Conservation (phyloP, 2,113 vertebrate genomes). For the Pogona vitticeps region DNA sequence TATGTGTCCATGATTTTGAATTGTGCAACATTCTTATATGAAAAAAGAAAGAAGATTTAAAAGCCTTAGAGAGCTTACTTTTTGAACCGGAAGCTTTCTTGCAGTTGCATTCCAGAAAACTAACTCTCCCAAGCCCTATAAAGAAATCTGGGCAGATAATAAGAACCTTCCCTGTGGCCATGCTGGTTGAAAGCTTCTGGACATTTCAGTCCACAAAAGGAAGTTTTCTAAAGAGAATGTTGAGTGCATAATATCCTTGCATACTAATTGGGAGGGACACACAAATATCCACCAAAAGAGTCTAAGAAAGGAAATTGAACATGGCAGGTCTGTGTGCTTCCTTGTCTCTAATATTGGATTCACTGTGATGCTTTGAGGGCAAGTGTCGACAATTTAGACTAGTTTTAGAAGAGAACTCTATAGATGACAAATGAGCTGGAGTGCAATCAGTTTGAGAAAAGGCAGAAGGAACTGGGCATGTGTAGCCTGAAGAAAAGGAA, state of each 20-base stretch:
- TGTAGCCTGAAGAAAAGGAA: constrained; percentile 3
- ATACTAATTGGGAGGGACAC: background rate
- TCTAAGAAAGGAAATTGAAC: background rate
- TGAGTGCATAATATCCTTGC: background rate
- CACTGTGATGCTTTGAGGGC: background rate
- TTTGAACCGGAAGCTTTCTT: no score
- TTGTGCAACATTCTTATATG: no score
- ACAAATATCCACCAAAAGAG: background rate
- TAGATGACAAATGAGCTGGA: constrained; percentile 1
- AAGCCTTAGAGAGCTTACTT: no score
- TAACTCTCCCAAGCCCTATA: no score
- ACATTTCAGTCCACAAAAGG: background rate
- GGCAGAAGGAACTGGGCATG: background rate
- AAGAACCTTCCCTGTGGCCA: background rate
- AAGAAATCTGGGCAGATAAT: no score
- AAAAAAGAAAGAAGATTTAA: no score
- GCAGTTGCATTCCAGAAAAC: no score
- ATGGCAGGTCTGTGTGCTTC: background rate
- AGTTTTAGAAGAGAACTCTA: background rate
- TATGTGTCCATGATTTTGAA: no score
- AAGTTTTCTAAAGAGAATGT: background rate
- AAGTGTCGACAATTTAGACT: background rate
- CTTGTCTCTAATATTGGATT: background rate
- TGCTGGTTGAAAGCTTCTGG: background rate
- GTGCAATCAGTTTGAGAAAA: background rate